A percentile compares a stretch with the other conserved stretches of the same genome.
Conservation (phyloP, 2,888 invertebrate genomes). For the Aleiodes alternator region DNA sequence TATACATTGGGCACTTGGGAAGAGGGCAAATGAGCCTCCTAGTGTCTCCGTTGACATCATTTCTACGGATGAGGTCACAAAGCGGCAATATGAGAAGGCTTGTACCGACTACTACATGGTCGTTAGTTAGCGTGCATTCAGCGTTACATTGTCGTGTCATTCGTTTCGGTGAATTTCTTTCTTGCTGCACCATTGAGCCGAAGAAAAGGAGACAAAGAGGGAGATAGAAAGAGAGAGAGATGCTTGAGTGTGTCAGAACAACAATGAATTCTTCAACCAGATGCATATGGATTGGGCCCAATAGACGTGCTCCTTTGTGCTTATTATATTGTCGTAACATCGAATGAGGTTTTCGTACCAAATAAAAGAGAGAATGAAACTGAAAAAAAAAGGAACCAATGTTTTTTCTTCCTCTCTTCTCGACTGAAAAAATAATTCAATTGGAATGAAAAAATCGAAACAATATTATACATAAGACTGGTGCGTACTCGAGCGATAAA, state of each 20-base stretch:
- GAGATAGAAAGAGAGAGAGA: not conserved
- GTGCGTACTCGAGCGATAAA: slow-evolving; percentile 34
- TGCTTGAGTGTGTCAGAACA: slow-evolving; percentile 32
- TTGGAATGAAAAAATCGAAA: not conserved
- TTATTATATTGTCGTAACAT: slow-evolving; percentile 7
- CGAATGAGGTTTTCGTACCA: not conserved
- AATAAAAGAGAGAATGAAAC: slow-evolving; percentile 2
- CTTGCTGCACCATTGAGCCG: slow-evolving; percentile 55
- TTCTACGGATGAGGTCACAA: slow-evolving; percentile 32
- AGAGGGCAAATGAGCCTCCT: not conserved
- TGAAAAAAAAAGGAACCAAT: not conserved
- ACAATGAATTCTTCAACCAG: slow-evolving; percentile 59
- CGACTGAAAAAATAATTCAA: slow-evolving; percentile 11
- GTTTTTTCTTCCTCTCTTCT: slow-evolving; percentile 12
- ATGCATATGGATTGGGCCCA: slow-evolving; percentile 46
- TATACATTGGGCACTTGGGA: slow-evolving; percentile 26
- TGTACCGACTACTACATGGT: slow-evolving; percentile 62
- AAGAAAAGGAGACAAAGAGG: not conserved
- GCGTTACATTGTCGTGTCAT: slow-evolving; percentile 67
- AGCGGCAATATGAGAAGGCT: slow-evolving; percentile 55
- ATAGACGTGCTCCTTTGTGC: slow-evolving; percentile 26
- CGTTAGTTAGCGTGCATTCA: slow-evolving; percentile 69
- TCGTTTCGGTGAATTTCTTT: slow-evolving; percentile 59
- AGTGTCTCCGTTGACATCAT: slow-evolving; percentile 34
- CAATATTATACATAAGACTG: slow-evolving; percentile 16